A percentile compares a stretch with the other conserved stretches of the same genome.
Evolutionary conservation across 2,888 invertebrate species (phyloP).

Genomic region (Phortica magna): DNA sequence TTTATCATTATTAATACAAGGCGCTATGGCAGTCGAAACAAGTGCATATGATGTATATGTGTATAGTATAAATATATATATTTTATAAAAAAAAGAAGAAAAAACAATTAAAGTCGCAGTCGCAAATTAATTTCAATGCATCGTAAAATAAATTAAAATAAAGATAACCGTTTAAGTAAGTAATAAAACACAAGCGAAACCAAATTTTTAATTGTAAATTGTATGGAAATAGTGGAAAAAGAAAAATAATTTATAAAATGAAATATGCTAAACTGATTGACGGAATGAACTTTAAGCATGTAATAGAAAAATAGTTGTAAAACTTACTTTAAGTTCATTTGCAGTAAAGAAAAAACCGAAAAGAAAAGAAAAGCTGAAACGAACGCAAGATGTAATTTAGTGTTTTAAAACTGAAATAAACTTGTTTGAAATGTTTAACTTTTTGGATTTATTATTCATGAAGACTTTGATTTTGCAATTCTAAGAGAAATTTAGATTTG

Average conservation of each 20-base stretch:
- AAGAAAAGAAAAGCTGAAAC: background rate
- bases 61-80: background rate
- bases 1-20: background rate
- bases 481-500: too few species aligned
- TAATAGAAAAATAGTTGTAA: constrained; percentile 21
- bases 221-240: background rate
- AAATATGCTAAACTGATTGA: background rate
- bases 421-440: constrained; percentile 33
- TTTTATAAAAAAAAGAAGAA: background rate
- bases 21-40: background rate
- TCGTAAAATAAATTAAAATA: background rate
- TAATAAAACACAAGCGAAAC: background rate
- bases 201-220: constrained; percentile 8
- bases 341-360: background rate
- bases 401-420: constrained; percentile 33
- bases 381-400: constrained; percentile 26
- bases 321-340: constrained; percentile 4
- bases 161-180: background rate
- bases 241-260: background rate
- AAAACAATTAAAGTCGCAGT: constrained; percentile 1
- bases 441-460: background rate
- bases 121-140: background rate
- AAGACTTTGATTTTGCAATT: too few species aligned
- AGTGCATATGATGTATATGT: background rate
- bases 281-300: background rate